Base-by-base conservation (phyloP, 2,888 invertebrate species). In the Chalcosyrphus nemorum region DNA sequence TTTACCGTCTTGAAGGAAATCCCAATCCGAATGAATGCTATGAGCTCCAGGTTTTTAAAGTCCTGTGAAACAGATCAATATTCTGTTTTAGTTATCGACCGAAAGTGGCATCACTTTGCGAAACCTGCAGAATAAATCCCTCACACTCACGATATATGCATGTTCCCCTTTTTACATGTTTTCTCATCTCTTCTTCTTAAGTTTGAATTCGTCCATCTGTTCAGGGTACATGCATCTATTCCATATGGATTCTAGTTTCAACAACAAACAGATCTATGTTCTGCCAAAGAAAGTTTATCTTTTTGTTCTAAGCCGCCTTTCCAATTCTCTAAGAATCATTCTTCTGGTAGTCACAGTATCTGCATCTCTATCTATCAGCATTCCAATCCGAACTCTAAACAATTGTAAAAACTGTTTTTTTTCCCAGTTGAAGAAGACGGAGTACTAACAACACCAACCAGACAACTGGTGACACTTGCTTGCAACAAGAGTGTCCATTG, bases 401-500 rank as follows among this genome's bases (percentile, higher is more conserved):
- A 76, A 52, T n/a, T n/a, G n/a, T 19, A 38, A 17, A 43, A 71
- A 47, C 47, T 57, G 56, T 71, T n/a, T n/a, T n/a, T n/a, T n/a
- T n/a, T 61, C 61, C 32, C 50, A 66, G 65, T 41, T 72, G 56
- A 65, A 56, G 47, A 78, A 35, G 81, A 59, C 59, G 50, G 45
- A 21, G 24, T 54, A 59, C 47, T 13, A 70, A 70, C 57, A 65
- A 59, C 68, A 32, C 32, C 32, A 72, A 35, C 24, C 32, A 70
- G 50, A 65, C 70, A 70, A 21, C 52, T 71, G 61, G 78, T 74
- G 82, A 78, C 82, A 82, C 56, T 82, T 66, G 59, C 32, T 38
- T 29, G 35, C 78, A 82, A 82, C 82, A 82, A 82, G 29, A 78
- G 61, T 35, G 43, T 68, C 68, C 71, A 78, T 82, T 82, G 82